Evolutionary conservation across 64 coral and sea anemone species (phyloP).

Genomic region (Cladopsammia gracilis): DNA sequence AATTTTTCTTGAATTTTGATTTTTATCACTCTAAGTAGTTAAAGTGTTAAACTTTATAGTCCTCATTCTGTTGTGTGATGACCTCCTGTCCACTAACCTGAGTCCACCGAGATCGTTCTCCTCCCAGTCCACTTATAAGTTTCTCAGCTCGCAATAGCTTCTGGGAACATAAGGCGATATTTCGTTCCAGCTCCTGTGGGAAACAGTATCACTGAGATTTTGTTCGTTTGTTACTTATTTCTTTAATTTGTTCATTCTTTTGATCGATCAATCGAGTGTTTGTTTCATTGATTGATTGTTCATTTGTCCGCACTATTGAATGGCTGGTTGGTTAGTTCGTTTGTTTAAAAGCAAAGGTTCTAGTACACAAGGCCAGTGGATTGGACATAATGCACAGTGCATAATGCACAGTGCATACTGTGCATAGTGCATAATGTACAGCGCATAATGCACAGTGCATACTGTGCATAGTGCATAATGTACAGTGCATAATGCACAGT

Average conservation of each 20-base stretch:
- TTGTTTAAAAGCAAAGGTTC: neutral
- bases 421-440: too few relatives aligned
- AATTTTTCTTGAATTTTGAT: too few relatives aligned
- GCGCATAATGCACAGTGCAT: too few relatives aligned
- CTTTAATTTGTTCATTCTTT: neutral
- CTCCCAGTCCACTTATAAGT: constrained; percentile 93
- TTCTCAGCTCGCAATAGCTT: constrained; percentile 97
- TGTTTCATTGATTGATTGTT: neutral
- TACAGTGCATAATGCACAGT: too few relatives aligned
- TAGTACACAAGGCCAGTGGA: neutral
- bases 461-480: too few relatives aligned
- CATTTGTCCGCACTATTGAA: neutral
- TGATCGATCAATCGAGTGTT: neutral
- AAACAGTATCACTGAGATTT: neutral
- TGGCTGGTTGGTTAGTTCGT: too few relatives aligned
- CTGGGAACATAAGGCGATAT: constrained; percentile 93
- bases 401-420: too few relatives aligned
- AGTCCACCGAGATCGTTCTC: constrained; percentile 92
- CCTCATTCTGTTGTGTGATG: too few relatives aligned
- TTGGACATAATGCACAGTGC: too few relatives aligned
- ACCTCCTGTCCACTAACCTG: constrained; percentile 48
- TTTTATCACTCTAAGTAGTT: too few relatives aligned
- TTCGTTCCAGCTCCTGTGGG: constrained; percentile 80
- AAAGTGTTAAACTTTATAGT: too few relatives aligned
- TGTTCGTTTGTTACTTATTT: neutral